Evolutionary conservation across 2,797 vertebrate species (phyloP), one percentile per base, ranked within the genome.

Genomic region (Poecilia wingei): DNA sequence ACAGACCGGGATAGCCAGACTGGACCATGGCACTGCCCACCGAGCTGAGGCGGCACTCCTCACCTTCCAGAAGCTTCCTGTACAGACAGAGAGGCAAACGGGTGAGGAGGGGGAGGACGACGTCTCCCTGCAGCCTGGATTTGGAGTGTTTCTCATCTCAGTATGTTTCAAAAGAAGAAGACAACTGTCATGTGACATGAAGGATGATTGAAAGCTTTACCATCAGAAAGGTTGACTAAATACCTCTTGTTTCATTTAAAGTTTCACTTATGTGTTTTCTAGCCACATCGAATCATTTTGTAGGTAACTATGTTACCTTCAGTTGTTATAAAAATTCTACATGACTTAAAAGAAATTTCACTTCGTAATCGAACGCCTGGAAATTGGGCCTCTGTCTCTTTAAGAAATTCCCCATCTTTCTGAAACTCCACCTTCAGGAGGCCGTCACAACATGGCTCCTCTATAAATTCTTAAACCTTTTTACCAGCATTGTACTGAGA

Each of bases 61-160:
- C 96, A 0, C 96, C 96, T 75, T 97, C 96, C 88, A 97, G 95
- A 55, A 97, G 89, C 94, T 97, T 97, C 93, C 96, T 97, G 84
- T n/a, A 69, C 9, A 72, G 41, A 80, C 61, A 76, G 66, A 69
- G 41, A 70, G 68, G 14, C 39, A 74, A n/a, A 79, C 16, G 45
- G 7, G 46, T 66, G 43, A 46, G 68, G 41, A 22, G 72, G 70
- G 20, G 78, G 53, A 57, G 49, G 14, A 74, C 41, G 61, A 78
- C 0, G 31, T 74, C 53, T 14, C 73, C 61, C 72, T 46, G 10
- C 46, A 39, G 64, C 25, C 72, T 72, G 75, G 61, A 70, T 71
- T 41, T 5, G 8, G 41, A 10, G 20, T 25, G 20, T 68, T 68
- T 39, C 18, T 39, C 64, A 66, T 41, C 51, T 78, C 51, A 33